These are phyloP conservation scores for Bergia puertoricense DNA, from an alignment of 92 coral and sea anemone genomes.

Conservation along the genomic window DNA sequence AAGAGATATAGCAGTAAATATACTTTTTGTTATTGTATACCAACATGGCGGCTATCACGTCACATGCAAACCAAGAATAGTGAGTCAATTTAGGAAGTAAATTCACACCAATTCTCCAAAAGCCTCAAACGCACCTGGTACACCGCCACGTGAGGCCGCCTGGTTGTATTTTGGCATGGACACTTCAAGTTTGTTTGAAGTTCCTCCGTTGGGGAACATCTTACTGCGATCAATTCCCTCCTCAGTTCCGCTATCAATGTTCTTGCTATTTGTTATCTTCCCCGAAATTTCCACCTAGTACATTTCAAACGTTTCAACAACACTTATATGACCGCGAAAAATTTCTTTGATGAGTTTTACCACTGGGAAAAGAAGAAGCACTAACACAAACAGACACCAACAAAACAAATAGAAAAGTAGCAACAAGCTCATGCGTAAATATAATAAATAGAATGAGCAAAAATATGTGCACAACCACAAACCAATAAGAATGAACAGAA, in stretches of 20 bases:
- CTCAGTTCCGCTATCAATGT: constrained; percentile 3
- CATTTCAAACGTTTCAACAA: neutral
- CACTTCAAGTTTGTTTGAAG: neutral
- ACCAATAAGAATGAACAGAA: too few relatives aligned
- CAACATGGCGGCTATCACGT: too few relatives aligned
- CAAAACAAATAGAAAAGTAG: neutral
- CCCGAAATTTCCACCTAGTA: constrained; percentile 35
- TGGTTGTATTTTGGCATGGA: neutral
- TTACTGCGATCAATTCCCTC: neutral
- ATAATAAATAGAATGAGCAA: too few relatives aligned
- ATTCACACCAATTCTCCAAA: neutral
- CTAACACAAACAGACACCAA: neutral
- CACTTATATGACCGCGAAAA: neutral
- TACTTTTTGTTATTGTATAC: too few relatives aligned
- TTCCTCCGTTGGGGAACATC: constrained; percentile 4
- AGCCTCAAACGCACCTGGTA: constrained; percentile 16
- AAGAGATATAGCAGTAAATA: too few relatives aligned
- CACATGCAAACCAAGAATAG: too few relatives aligned
- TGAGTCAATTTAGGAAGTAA: neutral
- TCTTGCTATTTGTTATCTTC: constrained; percentile 8
- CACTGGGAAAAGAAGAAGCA: neutral
- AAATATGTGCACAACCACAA: too few relatives aligned
- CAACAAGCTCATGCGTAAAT: too few relatives aligned
- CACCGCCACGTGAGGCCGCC: constrained; percentile 8
- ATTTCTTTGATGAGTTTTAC: neutral